Evolutionary conservation across 2,113 vertebrate species (phyloP), one percentile per base, ranked within the genome.

Genomic region (Microtus montanus): DNA sequence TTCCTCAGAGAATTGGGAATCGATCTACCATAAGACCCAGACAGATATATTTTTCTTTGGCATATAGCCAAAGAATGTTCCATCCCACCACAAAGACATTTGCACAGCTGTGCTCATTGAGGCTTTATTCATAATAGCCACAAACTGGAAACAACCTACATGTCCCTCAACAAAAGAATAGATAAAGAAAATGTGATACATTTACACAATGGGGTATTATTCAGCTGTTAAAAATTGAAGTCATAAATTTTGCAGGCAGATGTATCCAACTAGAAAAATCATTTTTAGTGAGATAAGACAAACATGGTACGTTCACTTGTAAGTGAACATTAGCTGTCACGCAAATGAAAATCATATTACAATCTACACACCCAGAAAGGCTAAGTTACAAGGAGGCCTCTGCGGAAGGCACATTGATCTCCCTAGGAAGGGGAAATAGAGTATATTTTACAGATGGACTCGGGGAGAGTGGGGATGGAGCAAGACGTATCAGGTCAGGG

Each of bases 401-500:
- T 54, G 28, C 22, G 77, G 9, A 49, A 10, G 17, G 54, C 19
- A 33, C 30, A 79, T 35, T 19, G 5, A 54, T 79, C 2, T 35
- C 10, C 30, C 4, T 52, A 10, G 19, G 19, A 35, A 54, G 33
- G 49, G 9, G 17, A 79, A 35, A 54, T 22, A 10, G 30, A 79
- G 10, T 22, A 35, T 10, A 35, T 35, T 79, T 79, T 79, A 4
- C 15, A 22, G 30, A 19, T 17, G 10, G 47, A 35, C 77, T 35
- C 9, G 4, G 77, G 33, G 9, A 11, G 8, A 9, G 33, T 54
- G 30, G 33, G 4, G 9, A 79, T 9, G 19, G 33, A 35, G 77
- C 10, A 49, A 35, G 33, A 35, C 10, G 1, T 33, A 22, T 54
- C 2, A 54, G 30, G 2, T 20, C 2, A 0, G 47, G 19, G 17